These are phyloP conservation scores for Cydia fagiglandana DNA, from an alignment of 1,140 invertebrate genomes.

Conservation along the genomic window DNA sequence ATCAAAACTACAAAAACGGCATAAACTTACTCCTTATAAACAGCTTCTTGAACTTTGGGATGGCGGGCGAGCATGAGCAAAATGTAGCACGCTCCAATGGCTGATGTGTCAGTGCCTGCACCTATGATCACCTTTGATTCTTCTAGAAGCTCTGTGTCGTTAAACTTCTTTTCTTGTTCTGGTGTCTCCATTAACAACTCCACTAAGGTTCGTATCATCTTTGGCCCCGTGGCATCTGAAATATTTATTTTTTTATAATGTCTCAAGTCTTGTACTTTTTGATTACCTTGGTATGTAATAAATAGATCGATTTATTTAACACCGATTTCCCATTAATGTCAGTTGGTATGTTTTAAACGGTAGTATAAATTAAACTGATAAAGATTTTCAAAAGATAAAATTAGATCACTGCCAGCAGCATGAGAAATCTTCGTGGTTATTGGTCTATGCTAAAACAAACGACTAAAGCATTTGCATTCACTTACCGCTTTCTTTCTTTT, in stretches of 20 bases:
- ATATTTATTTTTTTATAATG: not conserved
- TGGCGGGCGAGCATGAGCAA: conserved; percentile 45
- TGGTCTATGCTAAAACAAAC: too few species aligned
- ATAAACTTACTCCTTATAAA: conserved; percentile 53
- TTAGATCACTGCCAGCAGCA: too few species aligned
- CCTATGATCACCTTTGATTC: conserved; percentile 47
- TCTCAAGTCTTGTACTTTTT: not conserved
- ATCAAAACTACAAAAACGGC: not conserved
- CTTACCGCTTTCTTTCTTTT: not conserved
- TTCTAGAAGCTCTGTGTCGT: conserved; percentile 42
- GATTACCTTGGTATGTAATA: too few species aligned
- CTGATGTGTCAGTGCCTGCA: conserved; percentile 52
- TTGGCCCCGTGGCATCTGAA: not conserved
- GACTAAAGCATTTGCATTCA: not conserved
- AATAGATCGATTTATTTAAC: too few species aligned
- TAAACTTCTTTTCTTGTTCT: conserved; percentile 30
- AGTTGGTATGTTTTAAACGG: too few species aligned
- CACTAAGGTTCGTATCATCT: conserved; percentile 33
- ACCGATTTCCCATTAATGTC: too few species aligned
- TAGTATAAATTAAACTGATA: too few species aligned
- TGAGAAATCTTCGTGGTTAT: too few species aligned
- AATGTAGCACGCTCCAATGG: conserved; percentile 42
- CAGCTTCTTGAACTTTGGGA: conserved; percentile 47
- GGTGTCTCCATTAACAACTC: conserved; percentile 37
- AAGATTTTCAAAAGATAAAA: too few species aligned